Evolutionary conservation across 2,888 invertebrate genomes (phyloP), one percentile per base, ranked within the genome.

Genomic region (Pharmacophagus antenor): DNA sequence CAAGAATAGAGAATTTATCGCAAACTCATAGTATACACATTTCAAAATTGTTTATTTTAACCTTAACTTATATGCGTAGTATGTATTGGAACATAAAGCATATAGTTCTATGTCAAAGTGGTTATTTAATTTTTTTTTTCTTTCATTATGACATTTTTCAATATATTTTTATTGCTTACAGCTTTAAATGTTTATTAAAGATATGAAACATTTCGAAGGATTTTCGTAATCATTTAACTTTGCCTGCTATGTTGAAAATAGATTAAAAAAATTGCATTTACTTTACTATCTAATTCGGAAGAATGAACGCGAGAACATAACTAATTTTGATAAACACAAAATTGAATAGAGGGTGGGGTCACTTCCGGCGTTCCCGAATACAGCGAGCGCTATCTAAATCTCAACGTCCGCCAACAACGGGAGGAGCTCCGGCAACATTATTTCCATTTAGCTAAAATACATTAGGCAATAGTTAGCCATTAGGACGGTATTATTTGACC

Each of bases 391-490:
- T 74, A 80, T 82, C 80, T 82, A 82, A 84, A 84, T 84, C 78
- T 76, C 75, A 80, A 82, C 77, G 79, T 76, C 77, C 74, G 75
- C 75, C 71, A 71, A 74, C 76, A 72, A 75, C 69, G 76, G 68
- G 69, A 73, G 67, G 73, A 70, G 71, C 73, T 67, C 71, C 72
- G 71, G 70, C 80, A 79, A 79, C 79, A 81, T 82, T 84, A 84
- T 61, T 56, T 61, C 82, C 84, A 84, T 84, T 85, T 79, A 78
- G 62, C 77, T 78, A 77, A 88, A 88, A 88, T 86, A 85, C 88
- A 86, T 88, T 86, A 88, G 79, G 83, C 85, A 83, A 85, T 85
- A 88, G 84, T 85, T 87, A 82, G 82, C 83, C 83, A 87, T 87
- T 86, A 84, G 78, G 73, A 76, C 73, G 77, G 84, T 84, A 87